A percentile compares a stretch with the other conserved stretches of the same genome.
These are phyloP conservation scores for Desmodus rotundus DNA, from an alignment of 2,113 vertebrate species.

Conservation along the genomic window DNA sequence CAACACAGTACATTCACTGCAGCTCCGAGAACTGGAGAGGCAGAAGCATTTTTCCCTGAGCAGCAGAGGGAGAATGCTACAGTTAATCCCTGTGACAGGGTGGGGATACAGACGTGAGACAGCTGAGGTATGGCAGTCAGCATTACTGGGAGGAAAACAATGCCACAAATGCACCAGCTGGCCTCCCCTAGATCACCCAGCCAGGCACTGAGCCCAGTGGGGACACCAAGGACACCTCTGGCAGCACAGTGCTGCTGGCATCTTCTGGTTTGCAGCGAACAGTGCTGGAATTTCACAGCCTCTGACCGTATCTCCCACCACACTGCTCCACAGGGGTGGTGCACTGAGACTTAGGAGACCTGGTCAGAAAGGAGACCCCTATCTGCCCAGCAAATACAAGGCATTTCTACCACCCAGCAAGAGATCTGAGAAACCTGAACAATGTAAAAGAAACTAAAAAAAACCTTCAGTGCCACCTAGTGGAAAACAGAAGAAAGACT, in stretches of 20 bases:
- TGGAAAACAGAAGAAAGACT: neutral
- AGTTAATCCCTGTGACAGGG: neutral
- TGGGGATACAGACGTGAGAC: neutral
- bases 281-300: neutral
- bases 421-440: neutral
- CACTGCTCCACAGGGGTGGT: neutral
- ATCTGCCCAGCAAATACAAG: neutral
- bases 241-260: neutral
- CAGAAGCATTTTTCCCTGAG: neutral
- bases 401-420: neutral
- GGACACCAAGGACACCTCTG: neutral
- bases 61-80: neutral
- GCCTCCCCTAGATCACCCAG: neutral
- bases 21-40: neutral
- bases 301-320: neutral
- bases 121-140: neutral
- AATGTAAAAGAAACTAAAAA: neutral
- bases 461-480: neutral
- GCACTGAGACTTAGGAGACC: neutral
- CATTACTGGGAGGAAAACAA: neutral
- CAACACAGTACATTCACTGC: neutral
- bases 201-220: neutral
- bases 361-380: neutral
- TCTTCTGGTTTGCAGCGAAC: neutral
- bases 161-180: neutral